Base-by-base conservation (phyloP, 2,113 vertebrate genomes). In the Passer domesticus region DNA sequence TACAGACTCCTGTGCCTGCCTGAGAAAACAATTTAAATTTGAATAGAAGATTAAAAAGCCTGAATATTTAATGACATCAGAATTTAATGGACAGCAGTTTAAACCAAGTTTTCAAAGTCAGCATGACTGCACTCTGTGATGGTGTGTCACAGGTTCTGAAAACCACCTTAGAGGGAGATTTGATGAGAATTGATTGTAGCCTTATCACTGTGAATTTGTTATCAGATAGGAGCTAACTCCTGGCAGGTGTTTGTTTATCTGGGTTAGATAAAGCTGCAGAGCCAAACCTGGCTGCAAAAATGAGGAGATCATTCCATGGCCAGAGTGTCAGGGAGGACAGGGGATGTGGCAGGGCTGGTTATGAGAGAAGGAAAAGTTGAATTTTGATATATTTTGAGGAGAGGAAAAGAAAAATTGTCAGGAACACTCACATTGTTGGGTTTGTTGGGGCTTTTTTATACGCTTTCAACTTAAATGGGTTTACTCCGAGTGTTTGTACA, bases 231-330 rank as follows among this genome's bases (percentile, higher is more conserved):
- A 75, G 90, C 90, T 87, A 53, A 81, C 74, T 82, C 30, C 0
- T 59, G 95, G 87, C 94, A 92, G 96, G 49, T 84, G 96, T 97
- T 95, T 89, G 87, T 96, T 96, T 97, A 87, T 95, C 93, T 95
- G 73, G 92, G 93, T 91, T 46, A 95, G 96, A 97, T 97, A 95
- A 90, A 31, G 21, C 62, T 89, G 68, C 80, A 87, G 23, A 73
- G 90, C 20, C 52, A 31, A 30, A 31, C 52, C 4, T 56, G 77
- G 13, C 56, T 95, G 66, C 50, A 79, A 43, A 92, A 88, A 82
- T n/a, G n/a, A 89, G 68, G 25, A 58, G 12, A 66, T 63, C 76
- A n/a, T 53, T 86, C 88, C 28, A 6, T 37, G 39, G 59, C 33
- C 76, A 56, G 41, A 49, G 63, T 9, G 50, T 56, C 25, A 6